phyloP scores from a whole-genome alignment of 2,113 vertebrate genomes.

The Oncorhynchus kisutch region DNA sequence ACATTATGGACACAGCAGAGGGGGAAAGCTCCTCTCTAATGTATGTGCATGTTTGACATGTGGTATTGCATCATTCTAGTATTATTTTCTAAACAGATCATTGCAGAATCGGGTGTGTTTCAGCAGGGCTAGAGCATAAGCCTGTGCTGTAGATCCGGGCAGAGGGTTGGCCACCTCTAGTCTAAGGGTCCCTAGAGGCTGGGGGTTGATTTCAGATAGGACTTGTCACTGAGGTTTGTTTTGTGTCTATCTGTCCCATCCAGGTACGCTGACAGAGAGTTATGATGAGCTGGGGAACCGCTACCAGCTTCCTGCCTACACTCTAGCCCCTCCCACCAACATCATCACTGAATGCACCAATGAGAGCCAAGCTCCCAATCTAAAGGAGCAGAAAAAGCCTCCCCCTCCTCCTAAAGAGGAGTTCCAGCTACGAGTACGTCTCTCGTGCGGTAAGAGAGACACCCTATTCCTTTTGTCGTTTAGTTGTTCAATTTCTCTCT shows the following conservation, averaged over 20 bases:
- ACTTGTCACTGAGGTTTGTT: neutral
- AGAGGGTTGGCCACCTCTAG: neutral
- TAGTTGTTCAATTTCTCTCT: too few species aligned
- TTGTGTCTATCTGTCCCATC: constrained; percentile 7
- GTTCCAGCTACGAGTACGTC: constrained; percentile 87
- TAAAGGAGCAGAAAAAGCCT: constrained; percentile 71
- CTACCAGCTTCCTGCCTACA: constrained; percentile 93
- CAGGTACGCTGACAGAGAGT: constrained; percentile 92
- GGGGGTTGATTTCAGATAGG: neutral
- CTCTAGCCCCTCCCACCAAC: constrained; percentile 87
- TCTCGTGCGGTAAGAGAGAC: constrained; percentile 73
- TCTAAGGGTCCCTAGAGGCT: neutral
- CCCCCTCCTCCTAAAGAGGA: constrained; percentile 75
- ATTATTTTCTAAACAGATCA: too few species aligned
- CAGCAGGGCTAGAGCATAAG: too few species aligned
- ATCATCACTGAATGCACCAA: constrained; percentile 84
- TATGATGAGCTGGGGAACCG: constrained; percentile 95
- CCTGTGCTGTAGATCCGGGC: neutral
- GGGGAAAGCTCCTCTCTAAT: too few species aligned
- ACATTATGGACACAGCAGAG: too few species aligned
- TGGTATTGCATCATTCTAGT: too few species aligned
- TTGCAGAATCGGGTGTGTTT: too few species aligned
- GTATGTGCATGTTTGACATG: too few species aligned
- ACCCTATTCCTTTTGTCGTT: too few species aligned
- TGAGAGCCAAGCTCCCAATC: constrained; percentile 79